These are phyloP conservation scores for Aselliscus stoliczkanus DNA, from an alignment of 2,797 vertebrate genomes.

Conservation along the genomic window DNA sequence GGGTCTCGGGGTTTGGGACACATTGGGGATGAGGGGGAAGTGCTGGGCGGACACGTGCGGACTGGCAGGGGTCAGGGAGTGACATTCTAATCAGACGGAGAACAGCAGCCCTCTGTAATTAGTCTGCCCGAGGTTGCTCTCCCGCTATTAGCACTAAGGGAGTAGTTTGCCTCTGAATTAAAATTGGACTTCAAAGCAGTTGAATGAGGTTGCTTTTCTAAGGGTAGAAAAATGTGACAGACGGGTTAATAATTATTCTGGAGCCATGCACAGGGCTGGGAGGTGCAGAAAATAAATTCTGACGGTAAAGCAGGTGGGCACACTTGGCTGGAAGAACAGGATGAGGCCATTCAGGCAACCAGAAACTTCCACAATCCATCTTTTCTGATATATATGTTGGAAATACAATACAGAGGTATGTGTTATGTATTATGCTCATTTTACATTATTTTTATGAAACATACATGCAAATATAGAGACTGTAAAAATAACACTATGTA, in stretches of 20 bases:
- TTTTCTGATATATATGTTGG: background rate
- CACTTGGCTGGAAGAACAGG: background rate
- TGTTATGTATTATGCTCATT: background rate
- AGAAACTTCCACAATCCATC: conserved; percentile 63
- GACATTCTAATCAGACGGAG: conserved; percentile 67
- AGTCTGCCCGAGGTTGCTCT: conserved; percentile 68
- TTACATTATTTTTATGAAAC: conserved; percentile 65
- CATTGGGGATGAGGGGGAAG: background rate
- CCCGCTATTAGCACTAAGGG: conserved; percentile 63
- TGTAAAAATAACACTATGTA: background rate
- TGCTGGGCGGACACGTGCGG: fast-evolving
- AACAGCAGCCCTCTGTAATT: conserved; percentile 70
- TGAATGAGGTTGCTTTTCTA: conserved; percentile 72
- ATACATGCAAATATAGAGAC: conserved; percentile 41
- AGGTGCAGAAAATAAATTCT: conserved; percentile 52
- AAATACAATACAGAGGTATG: fast-evolving
- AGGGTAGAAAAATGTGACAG: conserved; percentile 71
- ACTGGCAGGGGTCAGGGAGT: conserved; percentile 37
- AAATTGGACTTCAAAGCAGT: conserved; percentile 80
- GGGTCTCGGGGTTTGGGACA: background rate
- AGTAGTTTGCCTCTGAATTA: conserved; percentile 80
- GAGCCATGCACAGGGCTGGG: conserved; percentile 63
- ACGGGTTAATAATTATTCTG: conserved; percentile 68
- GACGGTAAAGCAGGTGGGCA: background rate
- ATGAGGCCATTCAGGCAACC: conserved; percentile 49